Evolutionary conservation across 2,797 vertebrate genomes (phyloP), one percentile per base, ranked within the genome.

Genomic region (Chelmon rostratus): DNA sequence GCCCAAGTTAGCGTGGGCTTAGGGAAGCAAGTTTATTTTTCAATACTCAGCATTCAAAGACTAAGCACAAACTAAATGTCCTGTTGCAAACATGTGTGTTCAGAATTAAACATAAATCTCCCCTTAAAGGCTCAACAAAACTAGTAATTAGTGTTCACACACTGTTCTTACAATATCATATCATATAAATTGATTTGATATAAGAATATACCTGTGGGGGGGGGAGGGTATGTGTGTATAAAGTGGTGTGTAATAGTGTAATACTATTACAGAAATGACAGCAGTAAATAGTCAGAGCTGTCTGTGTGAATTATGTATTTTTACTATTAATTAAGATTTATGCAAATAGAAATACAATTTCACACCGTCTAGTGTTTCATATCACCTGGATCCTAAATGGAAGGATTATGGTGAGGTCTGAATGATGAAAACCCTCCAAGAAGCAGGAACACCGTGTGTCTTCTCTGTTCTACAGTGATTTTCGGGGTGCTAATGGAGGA

Each of bases 401-500:
- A 38, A 57, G 37, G 12, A 69, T 71, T 28, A 38, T 3, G 1
- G 11, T 16, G 12, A 63, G 35, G 33, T 37, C 54, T 54, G 40
- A 75, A 74, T 52, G 68, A 54, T 54, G 71, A 50, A 28, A 81
- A 69, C 44, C 52, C 50, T 80, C 59, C 57, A 33, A 18, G 56
- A 79, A 70, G 62, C 50, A 42, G 68, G 73, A 78, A 73, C 68
- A 8, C 44, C 53, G 66, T 46, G 54, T 77, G 80, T 83, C 50
- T 71, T 56, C 52, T 58, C 68, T 68, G 71, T 73, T 73, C 73
- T 61, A 73, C 57, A 38, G 58, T 53, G 63, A 76, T 76, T 89
- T 80, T 63, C 40, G 31, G 54, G 82, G 86, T 64, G 79, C 66
- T 90, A 89, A 92, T 83, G 83, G 79, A 78, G 66, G 81, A 82